Base-by-base conservation (phyloP, 2,113 vertebrate genomes). In the Urocynchramus pylzowi region DNA sequence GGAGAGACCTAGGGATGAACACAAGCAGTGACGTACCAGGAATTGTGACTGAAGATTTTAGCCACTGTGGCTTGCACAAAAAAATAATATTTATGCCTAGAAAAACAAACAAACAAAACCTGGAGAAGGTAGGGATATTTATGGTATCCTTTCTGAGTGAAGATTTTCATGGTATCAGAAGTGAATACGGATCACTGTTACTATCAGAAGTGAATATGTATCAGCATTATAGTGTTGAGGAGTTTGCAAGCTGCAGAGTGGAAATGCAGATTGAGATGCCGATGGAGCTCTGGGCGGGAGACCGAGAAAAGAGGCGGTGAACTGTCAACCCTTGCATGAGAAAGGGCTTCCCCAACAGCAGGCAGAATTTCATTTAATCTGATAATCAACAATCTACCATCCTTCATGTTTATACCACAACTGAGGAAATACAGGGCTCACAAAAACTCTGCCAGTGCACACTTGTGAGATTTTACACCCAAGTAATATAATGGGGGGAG, bases 231-330 rank as follows among this genome's bases (percentile, higher is more conserved):
- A 2, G 12, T 9, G 6, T 10, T 31, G 30, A 42, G n/a, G 24
- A 47, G 11, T 49, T 31, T 80, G 41, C 21, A 56, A 10, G 26
- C 19, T 49, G 35, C 41, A 63, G 4, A 5, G 22, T 33, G 59
- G 41, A 63, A 64, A 42, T 22, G 7, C 35, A 50, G 35, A 8
- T 3, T n/a, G 60, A 57, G 35, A 8, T 20, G 41, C 28, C 41
- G 42, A 4, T 10, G 0, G 3, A 13, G 10, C 16, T 41, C 30
- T 35, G 60, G 19, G 24, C 18, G 31, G 31, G 44, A 59, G 33
- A 14, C 33, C 0, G 1, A 59, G 30, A 9, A 44, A 53, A 56
- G 9, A 21, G 21, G 13, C 15, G 2, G 0, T 53, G 54, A 24
- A 3, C 10, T 27, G 7, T 12, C 39, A 53, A 16, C 4, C 3